Evolutionary conservation across 2,797 vertebrate genomes (phyloP), one percentile per base, ranked within the genome.

Genomic region (Arrhamphus sclerolepis): DNA sequence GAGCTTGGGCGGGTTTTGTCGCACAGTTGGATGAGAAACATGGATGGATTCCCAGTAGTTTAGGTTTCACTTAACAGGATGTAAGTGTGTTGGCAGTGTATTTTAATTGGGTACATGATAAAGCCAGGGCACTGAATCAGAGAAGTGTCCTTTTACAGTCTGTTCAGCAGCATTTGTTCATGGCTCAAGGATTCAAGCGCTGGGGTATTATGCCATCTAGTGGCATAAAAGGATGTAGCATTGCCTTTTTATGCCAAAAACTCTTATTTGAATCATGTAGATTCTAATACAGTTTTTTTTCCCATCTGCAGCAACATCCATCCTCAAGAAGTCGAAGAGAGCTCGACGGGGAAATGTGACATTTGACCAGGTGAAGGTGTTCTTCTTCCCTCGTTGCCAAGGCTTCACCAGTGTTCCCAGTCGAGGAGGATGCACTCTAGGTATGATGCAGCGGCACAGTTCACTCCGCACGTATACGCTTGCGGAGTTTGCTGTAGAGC

Each of bases 391-490:
- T 0, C 94, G 96, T 71, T 98, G 98, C 89, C 98, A 99, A 86
- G 98, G 98, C 48, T 99, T 98, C 92, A 98, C 95, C 52, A 97
- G 96, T 0, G 97, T 99, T 84, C 96, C 97, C 41, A 97, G 98
- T 82, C 92, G 94, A 0, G 97, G 98, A 1, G 98, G 97, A 60
- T 98, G 97, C 60, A 96, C 96, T 14, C 89, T 99, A 63, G 98
- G 98, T 20, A 99, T 99, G 98, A 88, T 93, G 70, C 91, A 91
- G 58, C 94, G 91, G 53, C 97, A 99, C 88, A 94, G 90, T 19
- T 79, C 84, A 17, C 91, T 91, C 62, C 90, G 85, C 57, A 93
- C 89, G 6, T 99, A 96, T 86, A 95, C 96, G 0, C 84, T 99
- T 17, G 93, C 95, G 0, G 97, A 98, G 87, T 98, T 97, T 31